Percentiles rank a stretch among this genome's conserved stretches.
Evolutionary conservation across 2,888 invertebrate genomes (phyloP).

Genomic region (Gortyna flavago): DNA sequence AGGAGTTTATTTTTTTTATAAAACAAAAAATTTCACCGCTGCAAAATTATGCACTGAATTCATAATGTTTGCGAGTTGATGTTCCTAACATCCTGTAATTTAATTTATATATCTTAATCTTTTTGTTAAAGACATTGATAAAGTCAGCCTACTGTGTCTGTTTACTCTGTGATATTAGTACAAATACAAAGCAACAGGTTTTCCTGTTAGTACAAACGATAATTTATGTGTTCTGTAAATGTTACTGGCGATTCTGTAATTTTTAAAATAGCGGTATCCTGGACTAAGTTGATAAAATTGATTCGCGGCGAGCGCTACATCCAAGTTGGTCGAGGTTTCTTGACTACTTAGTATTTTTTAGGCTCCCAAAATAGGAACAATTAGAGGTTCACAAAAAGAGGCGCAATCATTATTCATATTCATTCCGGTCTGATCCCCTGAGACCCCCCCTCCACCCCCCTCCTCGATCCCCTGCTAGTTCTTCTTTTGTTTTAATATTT

Average conservation of each 20-base stretch:
- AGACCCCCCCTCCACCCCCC: too few relatives aligned
- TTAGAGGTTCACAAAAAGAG: too few relatives aligned
- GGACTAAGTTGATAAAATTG: constrained; percentile 5
- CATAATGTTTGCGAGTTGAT: background rate
- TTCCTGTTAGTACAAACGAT: constrained; percentile 41
- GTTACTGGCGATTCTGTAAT: constrained; percentile 2
- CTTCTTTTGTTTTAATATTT: too few relatives aligned
- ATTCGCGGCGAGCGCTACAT: too few relatives aligned
- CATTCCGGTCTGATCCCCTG: too few relatives aligned
- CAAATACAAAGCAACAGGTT: constrained; percentile 28
- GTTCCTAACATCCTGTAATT: background rate
- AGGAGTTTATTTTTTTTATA: too few relatives aligned
- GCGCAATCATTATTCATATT: too few relatives aligned
- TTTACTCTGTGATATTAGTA: background rate
- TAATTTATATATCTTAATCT: background rate
- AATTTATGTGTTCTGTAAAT: constrained; percentile 3
- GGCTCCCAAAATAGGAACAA: too few relatives aligned
- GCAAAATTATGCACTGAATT: background rate
- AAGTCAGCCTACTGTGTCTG: constrained; percentile 5
- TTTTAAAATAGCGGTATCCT: constrained; percentile 7
- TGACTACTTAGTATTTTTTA: too few relatives aligned
- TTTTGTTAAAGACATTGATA: background rate
- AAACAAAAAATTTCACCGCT: background rate
- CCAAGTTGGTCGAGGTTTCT: too few relatives aligned
- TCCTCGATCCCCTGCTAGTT: too few relatives aligned